Evolutionary conservation across 1,140 invertebrate genomes (phyloP), one percentile per base, ranked within the genome.

Genomic region (Drosophila oshimai): DNA sequence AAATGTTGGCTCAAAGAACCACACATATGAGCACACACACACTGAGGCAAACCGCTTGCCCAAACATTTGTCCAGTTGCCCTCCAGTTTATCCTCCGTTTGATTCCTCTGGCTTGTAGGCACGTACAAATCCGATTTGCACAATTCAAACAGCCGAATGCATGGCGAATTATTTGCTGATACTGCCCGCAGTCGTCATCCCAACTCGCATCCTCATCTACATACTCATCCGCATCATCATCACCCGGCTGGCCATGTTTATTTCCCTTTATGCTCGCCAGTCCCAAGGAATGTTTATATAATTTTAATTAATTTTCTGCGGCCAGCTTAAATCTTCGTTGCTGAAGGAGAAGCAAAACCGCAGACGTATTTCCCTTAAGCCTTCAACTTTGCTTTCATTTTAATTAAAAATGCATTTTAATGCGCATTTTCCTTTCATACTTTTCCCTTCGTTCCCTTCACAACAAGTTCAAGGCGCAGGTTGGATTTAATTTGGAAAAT

Each of bases 121-220:
- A 86, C 80, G 80, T 86, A 87, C 72, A 87, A 87, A 87, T 86
- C 72, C 81, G 80, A 87, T 86, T 86, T 81, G 49, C 80, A 69
- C 81, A 87, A 87, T 87, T 76, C 81, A 86, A 86, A 86, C 86
- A 86, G 60, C 76, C 37, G 46, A 74, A 72, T 64, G 75, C 58
- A 78, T 54, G 31, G 49, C 37, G 69, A 72, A 68, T 54, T 86
- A 81, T 86, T 84, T 87, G 75, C 50, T 50, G 46, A 67, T 84
- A 84, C 72, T 57, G 41, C 60, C 58, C 54, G 41, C 67, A 72
- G 55, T 71, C 68, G 31, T 61, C 37, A 28, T 28, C 42, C 20
- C 39, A 42, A 12, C 18, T 7, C 24, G 20, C 31, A 28, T 29
- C 24, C 13, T 2, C 36, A 31, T 37, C 24, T 20, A 4, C 22